phyloP scores from a whole-genome alignment of 1,140 invertebrate species.

The Chrysomallon squamiferum region DNA sequence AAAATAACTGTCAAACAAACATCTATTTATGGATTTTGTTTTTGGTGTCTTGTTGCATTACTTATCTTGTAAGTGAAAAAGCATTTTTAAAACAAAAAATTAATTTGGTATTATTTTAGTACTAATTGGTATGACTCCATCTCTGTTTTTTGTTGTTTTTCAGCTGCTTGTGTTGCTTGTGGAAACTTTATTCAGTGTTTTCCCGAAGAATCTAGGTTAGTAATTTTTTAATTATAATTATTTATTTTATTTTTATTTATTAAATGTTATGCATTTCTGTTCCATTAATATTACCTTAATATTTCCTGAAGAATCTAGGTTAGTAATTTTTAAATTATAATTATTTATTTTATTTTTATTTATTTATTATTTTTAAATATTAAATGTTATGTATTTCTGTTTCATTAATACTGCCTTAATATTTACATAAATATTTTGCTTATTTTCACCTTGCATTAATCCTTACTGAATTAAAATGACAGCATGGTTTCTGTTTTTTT shows the following conservation, averaged over 20 bases:
- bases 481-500: too few species aligned
- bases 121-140: too few species aligned
- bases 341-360: neutral
- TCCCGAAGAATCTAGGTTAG: constrained; percentile 65
- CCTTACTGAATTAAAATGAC: too few species aligned
- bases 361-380: too few species aligned
- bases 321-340: constrained; percentile 10
- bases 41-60: neutral
- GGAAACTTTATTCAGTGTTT: constrained; percentile 68
- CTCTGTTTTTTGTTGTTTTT: too few species aligned
- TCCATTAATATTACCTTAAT: neutral
- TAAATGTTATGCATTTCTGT: neutral
- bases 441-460: too few species aligned
- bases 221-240: neutral
- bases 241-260: neutral
- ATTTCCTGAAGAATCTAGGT: constrained; percentile 67
- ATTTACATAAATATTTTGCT: constrained; percentile 66
- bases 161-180: constrained; percentile 70
- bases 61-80: too few species aligned
- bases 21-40: neutral
- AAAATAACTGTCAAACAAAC: neutral
- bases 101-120: too few species aligned
- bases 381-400: neutral
- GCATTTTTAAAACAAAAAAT: too few species aligned
- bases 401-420: neutral